Evolutionary conservation across 2,113 vertebrate species (phyloP).

Genomic region (Bagarius yarrelli): DNA sequence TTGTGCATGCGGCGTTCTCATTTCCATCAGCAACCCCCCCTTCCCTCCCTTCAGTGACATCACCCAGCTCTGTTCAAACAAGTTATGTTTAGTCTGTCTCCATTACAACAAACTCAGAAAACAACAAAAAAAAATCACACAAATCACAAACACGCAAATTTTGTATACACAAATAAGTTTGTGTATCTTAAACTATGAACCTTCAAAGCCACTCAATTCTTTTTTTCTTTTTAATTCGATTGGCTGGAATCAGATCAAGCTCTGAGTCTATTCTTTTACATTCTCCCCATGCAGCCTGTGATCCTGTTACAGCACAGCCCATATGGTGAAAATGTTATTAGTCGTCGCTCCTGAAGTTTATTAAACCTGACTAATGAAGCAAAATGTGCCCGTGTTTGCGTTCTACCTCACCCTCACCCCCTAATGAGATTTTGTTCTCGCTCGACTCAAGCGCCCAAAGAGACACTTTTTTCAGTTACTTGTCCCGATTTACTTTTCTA

Average conservation of each 20-base stretch:
- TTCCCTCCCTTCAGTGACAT: neutral
- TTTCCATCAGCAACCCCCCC: neutral
- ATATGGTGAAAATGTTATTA: constrained; percentile 15
- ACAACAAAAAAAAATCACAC: neutral
- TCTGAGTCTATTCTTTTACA: neutral
- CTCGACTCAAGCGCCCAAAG: neutral
- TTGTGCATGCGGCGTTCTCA: neutral
- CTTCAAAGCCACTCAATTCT: neutral
- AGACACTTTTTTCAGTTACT: constrained; percentile 29
- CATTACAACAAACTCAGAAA: no score
- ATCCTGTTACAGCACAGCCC: neutral
- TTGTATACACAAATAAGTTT: neutral
- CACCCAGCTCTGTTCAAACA: neutral
- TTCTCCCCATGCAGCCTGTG: neutral
- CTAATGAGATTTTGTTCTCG: constrained; percentile 20
- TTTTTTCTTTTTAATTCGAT: neutral
- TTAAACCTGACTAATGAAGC: constrained; percentile 28
- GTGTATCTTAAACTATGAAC: no score
- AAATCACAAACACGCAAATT: neutral
- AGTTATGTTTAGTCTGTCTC: neutral
- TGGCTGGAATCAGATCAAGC: neutral
- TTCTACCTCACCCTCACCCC: neutral
- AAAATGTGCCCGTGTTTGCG: neutral
- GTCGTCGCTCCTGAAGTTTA: constrained; percentile 37
- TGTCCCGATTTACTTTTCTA: constrained; percentile 34